Base-by-base conservation (phyloP, 2,888 invertebrate genomes). In the Drosophila stalkeri region DNA sequence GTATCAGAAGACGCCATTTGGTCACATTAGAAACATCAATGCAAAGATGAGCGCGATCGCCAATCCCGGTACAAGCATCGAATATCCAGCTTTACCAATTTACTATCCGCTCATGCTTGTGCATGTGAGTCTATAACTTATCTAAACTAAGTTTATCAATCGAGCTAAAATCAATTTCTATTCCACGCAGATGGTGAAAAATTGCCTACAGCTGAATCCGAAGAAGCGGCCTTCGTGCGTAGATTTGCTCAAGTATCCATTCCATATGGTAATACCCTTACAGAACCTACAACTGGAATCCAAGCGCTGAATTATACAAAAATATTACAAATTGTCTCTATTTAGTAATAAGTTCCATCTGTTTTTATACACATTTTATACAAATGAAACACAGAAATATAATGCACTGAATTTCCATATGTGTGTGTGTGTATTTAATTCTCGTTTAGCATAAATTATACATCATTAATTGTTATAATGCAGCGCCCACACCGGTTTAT, bases 1-100 rank as follows among this genome's bases (percentile, higher is more conserved):
- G 46, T 99, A 98, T 92, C 97, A 97, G 0, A 95, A 95, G 85
- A 98, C 98, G 2, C 99, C 99, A 0, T 99, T 99, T 93, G 96
- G 97, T 46, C 96, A 98, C 92, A 95, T 98, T 77, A 94, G 94
- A 44, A 94, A 96, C 80, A 94, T 95, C 73, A 94, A 95, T 91
- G 95, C 95, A 44, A 98, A 98, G 93, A 94, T 97, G 61, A 94
- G 94, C 80, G 97, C 97, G 69, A 98, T 98, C 80, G 95, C 95
- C 54, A 96, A 96, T 93, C 96, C 96, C 12, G 94, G 95, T 65
- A 95, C 96, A 77, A 93, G 94, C 74, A 98, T 99, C 82, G 94
- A 95, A 59, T 98, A 96, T 93, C 96, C 97, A 57, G 92, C 94
- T 0, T 93, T 93, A 37, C 94, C 94, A 62, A 93, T 94, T 91